These are phyloP conservation scores for Papilio dardanus DNA, from an alignment of 1,140 invertebrate species.

Conservation along the genomic window DNA sequence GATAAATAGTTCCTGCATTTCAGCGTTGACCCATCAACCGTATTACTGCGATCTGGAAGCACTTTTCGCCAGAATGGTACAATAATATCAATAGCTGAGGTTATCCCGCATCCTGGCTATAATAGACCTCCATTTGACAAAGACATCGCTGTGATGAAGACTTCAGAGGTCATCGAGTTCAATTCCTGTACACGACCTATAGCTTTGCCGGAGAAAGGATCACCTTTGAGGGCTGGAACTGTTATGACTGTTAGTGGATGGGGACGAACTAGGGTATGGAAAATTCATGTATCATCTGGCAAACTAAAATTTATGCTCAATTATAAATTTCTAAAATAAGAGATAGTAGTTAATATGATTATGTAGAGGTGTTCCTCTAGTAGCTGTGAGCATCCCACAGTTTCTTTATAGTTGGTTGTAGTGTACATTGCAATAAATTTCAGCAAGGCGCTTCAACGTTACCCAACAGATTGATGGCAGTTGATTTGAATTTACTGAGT, in stretches of 20 bases:
- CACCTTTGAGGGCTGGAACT: constrained; percentile 49
- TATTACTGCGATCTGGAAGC: constrained; percentile 74
- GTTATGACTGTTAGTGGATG: constrained; percentile 67
- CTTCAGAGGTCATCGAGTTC: constrained; percentile 62
- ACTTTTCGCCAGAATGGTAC: constrained; percentile 67
- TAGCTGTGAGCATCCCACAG: too few relatives aligned
- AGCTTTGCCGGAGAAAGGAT: constrained; percentile 46
- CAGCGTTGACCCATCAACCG: constrained; percentile 70
- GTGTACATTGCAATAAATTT: constrained; percentile 33
- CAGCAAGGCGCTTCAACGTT: constrained; percentile 66
- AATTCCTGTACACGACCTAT: constrained; percentile 61
- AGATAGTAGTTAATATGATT: too few relatives aligned
- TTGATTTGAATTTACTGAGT: constrained; percentile 59
- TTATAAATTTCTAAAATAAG: too few relatives aligned
- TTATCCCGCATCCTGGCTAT: constrained; percentile 78
- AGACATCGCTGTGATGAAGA: constrained; percentile 84
- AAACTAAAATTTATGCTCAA: not conserved
- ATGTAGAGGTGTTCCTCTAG: too few relatives aligned
- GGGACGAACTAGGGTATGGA: constrained; percentile 61
- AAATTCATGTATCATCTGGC: not conserved
- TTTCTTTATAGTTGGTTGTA: too few relatives aligned
- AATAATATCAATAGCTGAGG: constrained; percentile 69
- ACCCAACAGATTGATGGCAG: constrained; percentile 66
- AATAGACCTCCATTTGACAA: constrained; percentile 80
- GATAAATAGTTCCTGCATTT: constrained; percentile 21